Percentiles rank a stretch among this genome's conserved stretches.
These are phyloP conservation scores for Arrhamphus sclerolepis DNA, from an alignment of 2,797 vertebrate genomes.

Conservation along the genomic window DNA sequence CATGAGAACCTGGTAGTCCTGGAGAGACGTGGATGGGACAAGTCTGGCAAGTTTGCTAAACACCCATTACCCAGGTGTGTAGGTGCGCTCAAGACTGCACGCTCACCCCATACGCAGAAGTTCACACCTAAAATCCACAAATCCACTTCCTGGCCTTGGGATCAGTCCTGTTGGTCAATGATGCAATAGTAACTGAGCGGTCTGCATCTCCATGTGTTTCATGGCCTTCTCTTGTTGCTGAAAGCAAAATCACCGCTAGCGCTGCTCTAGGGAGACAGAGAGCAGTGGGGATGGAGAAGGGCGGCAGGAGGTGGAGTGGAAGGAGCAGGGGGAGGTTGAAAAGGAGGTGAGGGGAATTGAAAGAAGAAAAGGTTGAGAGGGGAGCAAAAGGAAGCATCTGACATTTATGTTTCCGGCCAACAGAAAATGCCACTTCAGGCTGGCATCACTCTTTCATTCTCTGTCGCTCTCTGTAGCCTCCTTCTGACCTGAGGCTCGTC, in stretches of 20 bases:
- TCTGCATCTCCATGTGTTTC: constrained; percentile 63
- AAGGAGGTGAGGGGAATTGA: constrained; percentile 63
- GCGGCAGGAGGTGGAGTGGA: constrained; percentile 63
- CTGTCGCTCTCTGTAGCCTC: constrained; percentile 26
- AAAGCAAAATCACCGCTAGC: constrained; percentile 67
- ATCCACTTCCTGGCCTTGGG: constrained; percentile 54
- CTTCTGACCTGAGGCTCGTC: constrained; percentile 35
- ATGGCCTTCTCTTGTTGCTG: constrained; percentile 54
- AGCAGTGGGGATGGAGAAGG: constrained; percentile 60
- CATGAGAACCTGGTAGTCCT: constrained; percentile 73
- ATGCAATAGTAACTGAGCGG: constrained; percentile 71
- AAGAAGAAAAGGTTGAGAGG: constrained; percentile 75
- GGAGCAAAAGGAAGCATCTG: constrained; percentile 58
- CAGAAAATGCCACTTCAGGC: constrained; percentile 70
- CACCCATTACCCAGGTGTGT: constrained; percentile 74
- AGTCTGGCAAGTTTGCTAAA: constrained; percentile 75
- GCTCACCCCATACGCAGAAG: constrained; percentile 37
- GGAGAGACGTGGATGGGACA: constrained; percentile 67
- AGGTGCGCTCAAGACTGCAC: constrained; percentile 49
- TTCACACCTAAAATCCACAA: constrained; percentile 26
- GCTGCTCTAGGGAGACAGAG: constrained; percentile 58
- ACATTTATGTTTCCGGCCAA: constrained; percentile 70
- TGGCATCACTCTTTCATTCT: constrained; percentile 65
- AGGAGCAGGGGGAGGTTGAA: constrained; percentile 61
- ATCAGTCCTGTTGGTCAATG: constrained; percentile 59